Evolutionary conservation across 2,888 invertebrate species (phyloP).

Genomic region (Hirtodrosophila trivittata): DNA sequence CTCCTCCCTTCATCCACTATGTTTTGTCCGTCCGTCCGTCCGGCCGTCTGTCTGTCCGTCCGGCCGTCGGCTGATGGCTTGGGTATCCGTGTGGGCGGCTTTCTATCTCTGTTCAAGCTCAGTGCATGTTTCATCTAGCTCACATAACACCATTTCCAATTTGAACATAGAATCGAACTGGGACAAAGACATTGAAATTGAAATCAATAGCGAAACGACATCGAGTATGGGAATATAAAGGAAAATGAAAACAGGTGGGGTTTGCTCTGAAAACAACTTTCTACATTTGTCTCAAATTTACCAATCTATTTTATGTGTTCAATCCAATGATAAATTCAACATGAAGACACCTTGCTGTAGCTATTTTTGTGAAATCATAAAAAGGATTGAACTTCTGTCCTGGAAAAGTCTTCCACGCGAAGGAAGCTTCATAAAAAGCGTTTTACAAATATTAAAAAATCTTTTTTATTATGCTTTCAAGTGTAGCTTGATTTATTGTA

Average conservation of each 20-base stretch:
- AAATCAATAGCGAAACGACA: constrained; percentile 51
- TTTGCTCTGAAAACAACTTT: constrained; percentile 31
- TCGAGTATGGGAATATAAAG: constrained; percentile 5
- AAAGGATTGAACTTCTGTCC: neutral
- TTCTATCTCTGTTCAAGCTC: constrained; percentile 20
- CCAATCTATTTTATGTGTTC: constrained; percentile 33
- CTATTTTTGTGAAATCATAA: constrained; percentile 1
- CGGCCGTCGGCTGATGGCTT: no score
- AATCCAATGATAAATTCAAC: constrained; percentile 21
- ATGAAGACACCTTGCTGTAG: neutral
- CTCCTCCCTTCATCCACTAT: neutral
- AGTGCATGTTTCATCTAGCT: constrained; percentile 59
- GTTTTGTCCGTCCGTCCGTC: neutral
- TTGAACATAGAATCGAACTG: constrained; percentile 67
- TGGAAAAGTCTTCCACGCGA: no score
- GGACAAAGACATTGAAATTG: constrained; percentile 63
- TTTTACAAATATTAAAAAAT: no score
- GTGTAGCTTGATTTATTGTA: no score
- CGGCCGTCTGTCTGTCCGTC: constrained; percentile 5
- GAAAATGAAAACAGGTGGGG: constrained; percentile 11
- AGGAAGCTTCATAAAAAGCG: no score
- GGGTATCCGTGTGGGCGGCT: constrained; percentile 13
- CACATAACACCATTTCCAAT: constrained; percentile 74
- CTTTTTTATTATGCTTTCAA: no score
- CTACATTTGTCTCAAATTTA: constrained; percentile 36